phyloP scores from a whole-genome alignment of 2,888 invertebrate species.

The Petrophora chlorosata region DNA sequence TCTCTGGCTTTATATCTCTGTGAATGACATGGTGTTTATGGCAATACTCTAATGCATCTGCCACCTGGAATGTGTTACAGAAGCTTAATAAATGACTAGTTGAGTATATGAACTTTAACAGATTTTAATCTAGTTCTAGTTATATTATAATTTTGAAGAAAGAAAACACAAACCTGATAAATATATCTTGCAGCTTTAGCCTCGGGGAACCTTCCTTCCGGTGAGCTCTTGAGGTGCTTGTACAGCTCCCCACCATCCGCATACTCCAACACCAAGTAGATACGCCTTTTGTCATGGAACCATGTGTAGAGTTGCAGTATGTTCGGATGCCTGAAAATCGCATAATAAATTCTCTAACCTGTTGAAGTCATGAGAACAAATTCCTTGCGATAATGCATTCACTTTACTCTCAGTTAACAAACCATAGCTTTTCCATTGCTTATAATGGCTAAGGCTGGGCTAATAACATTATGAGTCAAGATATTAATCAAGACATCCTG shows the following conservation, averaged over 20 bases:
- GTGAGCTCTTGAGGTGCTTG: constrained; percentile 87
- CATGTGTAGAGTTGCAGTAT: constrained; percentile 93
- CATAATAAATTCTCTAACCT: too few species aligned
- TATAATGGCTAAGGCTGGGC: too few species aligned
- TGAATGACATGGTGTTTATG: constrained; percentile 95
- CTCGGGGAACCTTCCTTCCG: constrained; percentile 86
- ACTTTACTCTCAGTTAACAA: too few species aligned
- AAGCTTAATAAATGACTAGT: too few species aligned
- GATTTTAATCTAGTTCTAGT: too few species aligned
- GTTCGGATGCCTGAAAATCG: constrained; percentile 91
- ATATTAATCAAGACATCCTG: too few species aligned
- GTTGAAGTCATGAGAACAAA: too few species aligned
- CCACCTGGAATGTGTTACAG: constrained; percentile 77
- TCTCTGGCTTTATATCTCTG: constrained; percentile 96
- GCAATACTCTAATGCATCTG: constrained; percentile 94
- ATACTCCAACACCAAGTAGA: constrained; percentile 95
- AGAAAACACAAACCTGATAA: constrained; percentile 90
- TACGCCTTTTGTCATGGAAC: constrained; percentile 93
- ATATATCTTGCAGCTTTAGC: constrained; percentile 90
- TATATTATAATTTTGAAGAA: too few species aligned
- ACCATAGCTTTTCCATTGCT: too few species aligned
- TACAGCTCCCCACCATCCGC: constrained; percentile 94
- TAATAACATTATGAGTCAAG: too few species aligned
- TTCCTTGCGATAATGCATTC: too few species aligned
- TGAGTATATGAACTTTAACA: too few species aligned